A percentile compares a stretch with the other conserved stretches of the same genome.
Conservation (phyloP, 1,140 invertebrate genomes). For the Cephus cinctus region DNA sequence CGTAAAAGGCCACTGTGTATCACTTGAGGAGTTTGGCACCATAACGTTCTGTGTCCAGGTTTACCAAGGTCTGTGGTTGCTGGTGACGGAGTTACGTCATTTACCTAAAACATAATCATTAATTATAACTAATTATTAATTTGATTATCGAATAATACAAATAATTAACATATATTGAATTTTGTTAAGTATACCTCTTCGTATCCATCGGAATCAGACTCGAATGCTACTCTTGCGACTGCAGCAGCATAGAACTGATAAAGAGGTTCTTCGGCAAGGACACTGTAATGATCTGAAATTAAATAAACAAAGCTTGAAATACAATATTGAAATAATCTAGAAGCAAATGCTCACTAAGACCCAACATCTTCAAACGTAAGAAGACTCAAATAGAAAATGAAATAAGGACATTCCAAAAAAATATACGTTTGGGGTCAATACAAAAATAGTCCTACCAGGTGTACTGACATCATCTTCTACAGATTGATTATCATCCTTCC, state of each 20-base stretch:
- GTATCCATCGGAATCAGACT: conserved; percentile 78
- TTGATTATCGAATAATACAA: neutral
- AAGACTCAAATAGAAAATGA: too few relatives aligned
- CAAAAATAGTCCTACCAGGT: too few relatives aligned
- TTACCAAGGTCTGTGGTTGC: conserved; percentile 35
- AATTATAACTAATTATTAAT: neutral
- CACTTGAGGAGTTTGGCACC: conserved; percentile 94
- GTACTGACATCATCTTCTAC: conserved; percentile 16
- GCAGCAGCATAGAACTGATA: conserved; percentile 90
- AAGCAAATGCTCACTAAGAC: too few relatives aligned
- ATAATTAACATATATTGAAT: conserved; percentile 29
- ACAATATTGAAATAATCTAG: conserved; percentile 4
- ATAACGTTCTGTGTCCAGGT: conserved; percentile 72
- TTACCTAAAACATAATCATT: conserved; percentile 20
- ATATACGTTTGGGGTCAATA: conserved; percentile 6
- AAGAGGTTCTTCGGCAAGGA: conserved; percentile 74
- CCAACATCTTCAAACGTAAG: too few relatives aligned
- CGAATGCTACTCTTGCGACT: conserved; percentile 62
- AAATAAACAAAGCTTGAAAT: conserved; percentile 12
- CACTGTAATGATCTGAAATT: conserved; percentile 43
- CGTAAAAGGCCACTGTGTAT: conserved; percentile 71
- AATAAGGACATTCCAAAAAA: conserved; percentile 8
- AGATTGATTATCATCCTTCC: conserved; percentile 27
- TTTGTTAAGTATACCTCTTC: too few relatives aligned
- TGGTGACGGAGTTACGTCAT: conserved; percentile 31